These are phyloP conservation scores for Boloria selene DNA, from an alignment of 2,888 invertebrate species.

Conservation along the genomic window DNA sequence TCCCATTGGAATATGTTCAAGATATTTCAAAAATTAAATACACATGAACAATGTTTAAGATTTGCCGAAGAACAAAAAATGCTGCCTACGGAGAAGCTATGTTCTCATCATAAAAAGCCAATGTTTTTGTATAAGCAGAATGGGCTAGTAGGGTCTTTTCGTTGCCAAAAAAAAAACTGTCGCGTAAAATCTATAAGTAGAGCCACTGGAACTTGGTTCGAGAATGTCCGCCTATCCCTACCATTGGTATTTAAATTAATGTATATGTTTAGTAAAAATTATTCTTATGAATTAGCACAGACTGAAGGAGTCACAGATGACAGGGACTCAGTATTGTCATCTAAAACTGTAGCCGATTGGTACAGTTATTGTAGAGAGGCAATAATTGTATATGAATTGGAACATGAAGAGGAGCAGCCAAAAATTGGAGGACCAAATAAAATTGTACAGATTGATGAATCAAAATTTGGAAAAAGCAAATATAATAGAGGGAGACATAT, in stretches of 20 bases:
- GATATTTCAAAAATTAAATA: too few species aligned
- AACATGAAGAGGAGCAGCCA: conserved; percentile 15
- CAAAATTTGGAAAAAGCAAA: conserved; percentile 41
- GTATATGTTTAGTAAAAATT: background rate
- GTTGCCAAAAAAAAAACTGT: background rate
- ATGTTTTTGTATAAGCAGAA: background rate
- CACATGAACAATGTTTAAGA: too few species aligned
- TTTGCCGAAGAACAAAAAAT: background rate
- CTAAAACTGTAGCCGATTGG: conserved; percentile 15
- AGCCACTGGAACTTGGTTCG: background rate
- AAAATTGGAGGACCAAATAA: conserved; percentile 41
- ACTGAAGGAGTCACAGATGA: background rate
- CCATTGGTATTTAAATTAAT: background rate
- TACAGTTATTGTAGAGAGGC: conserved; percentile 39
- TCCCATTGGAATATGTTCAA: too few species aligned
- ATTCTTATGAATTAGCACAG: background rate
- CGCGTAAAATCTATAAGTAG: background rate
- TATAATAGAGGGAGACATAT: conserved; percentile 24
- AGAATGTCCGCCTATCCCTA: background rate
- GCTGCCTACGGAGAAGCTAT: background rate
- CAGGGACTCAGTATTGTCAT: background rate
- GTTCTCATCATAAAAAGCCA: background rate
- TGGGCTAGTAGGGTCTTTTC: background rate
- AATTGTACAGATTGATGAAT: conserved; percentile 41
- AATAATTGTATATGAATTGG: conserved; percentile 33